phyloP scores from a whole-genome alignment of 1,140 invertebrate genomes.

The Eciton burchellii region DNA sequence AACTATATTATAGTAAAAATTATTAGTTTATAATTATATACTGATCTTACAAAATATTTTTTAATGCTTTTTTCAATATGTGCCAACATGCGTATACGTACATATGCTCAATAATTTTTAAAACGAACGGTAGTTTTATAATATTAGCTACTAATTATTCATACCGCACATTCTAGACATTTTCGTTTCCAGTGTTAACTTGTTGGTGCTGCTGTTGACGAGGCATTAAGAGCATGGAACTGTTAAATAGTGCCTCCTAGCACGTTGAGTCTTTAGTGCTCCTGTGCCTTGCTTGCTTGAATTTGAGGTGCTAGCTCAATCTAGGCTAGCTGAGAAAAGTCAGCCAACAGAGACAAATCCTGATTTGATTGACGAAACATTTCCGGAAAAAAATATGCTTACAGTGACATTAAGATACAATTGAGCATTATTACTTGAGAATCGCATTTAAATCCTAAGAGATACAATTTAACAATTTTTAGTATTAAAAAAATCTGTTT shows the following conservation, averaged over 20 bases:
- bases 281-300: constrained; percentile 82
- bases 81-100: constrained; percentile 47
- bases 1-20: too few species aligned
- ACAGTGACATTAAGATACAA: constrained; percentile 39
- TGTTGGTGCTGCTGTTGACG: constrained; percentile 85
- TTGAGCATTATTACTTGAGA: too few species aligned
- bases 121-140: constrained; percentile 45
- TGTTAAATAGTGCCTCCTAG: constrained; percentile 82
- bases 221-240: constrained; percentile 81
- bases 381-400: constrained; percentile 22
- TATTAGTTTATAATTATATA: constrained; percentile 22
- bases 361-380: constrained; percentile 50
- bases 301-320: constrained; percentile 69
- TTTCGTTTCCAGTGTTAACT: constrained; percentile 84
- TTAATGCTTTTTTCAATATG: not conserved
- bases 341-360: constrained; percentile 59
- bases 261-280: constrained; percentile 80
- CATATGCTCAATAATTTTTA: constrained; percentile 23
- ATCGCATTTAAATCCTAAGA: too few species aligned
- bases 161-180: constrained; percentile 80
- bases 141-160: constrained; percentile 67
- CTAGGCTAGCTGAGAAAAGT: constrained; percentile 62
- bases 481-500: too few species aligned
- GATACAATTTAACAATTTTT: too few species aligned
- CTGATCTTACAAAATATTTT: not conserved